phyloP scores from a whole-genome alignment of 2,797 vertebrate genomes.

The Neosilurus hyrtlii region DNA sequence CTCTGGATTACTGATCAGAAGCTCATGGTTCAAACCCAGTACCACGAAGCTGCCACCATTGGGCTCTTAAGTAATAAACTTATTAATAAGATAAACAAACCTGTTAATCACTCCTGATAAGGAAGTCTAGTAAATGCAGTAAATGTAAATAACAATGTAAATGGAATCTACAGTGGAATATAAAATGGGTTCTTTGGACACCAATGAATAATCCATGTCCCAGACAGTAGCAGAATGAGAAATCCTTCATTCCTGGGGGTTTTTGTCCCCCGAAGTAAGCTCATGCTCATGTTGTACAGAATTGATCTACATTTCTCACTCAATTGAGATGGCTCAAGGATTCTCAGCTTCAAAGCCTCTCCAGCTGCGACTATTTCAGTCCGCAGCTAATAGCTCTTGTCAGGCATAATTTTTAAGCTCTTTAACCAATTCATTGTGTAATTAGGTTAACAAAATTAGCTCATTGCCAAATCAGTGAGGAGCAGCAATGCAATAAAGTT shows the following conservation, averaged over 20 bases:
- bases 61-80: no score
- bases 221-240: conserved; percentile 16
- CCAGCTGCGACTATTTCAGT: conserved; percentile 50
- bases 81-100: no score
- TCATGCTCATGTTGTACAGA: conserved; percentile 63
- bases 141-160: background rate
- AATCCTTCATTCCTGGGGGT: background rate
- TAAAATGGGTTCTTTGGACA: background rate
- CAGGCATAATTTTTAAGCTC: conserved; percentile 62
- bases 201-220: background rate
- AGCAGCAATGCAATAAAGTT: conserved; percentile 65
- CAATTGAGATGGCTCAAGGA: conserved; percentile 61
- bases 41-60: no score
- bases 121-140: background rate
- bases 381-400: conserved; percentile 58
- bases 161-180: background rate
- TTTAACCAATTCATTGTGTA: conserved; percentile 63
- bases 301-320: conserved; percentile 66
- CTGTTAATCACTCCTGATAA: no score
- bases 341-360: conserved; percentile 54
- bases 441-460: conserved; percentile 65
- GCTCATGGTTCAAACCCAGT: no score
- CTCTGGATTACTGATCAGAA: no score
- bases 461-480: conserved; percentile 53
- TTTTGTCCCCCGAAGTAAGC: conserved; percentile 59